Conservation (phyloP, 2,797 vertebrate genomes). For the Halcyon badia region DNA sequence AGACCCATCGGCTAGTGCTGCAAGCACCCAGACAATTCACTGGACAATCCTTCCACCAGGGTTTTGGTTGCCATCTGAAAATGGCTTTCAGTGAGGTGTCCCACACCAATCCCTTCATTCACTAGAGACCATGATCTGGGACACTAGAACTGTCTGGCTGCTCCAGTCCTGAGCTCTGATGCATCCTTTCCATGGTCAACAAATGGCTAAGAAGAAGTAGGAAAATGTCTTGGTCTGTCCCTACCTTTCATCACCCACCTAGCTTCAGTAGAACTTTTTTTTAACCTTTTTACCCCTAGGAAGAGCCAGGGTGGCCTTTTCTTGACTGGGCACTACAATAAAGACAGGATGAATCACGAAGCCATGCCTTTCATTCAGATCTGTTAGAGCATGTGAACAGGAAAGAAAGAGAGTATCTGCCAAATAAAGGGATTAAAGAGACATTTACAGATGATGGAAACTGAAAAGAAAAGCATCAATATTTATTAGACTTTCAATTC, state of each 20-base stretch:
- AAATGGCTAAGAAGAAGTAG: background rate
- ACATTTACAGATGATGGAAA: background rate
- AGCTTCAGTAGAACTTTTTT: background rate
- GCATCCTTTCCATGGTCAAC: background rate
- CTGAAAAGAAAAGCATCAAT: background rate
- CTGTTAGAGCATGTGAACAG: background rate
- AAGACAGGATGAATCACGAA: background rate
- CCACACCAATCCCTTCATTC: background rate
- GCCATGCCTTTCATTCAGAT: background rate
- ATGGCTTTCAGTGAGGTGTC: background rate
- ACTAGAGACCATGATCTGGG: background rate
- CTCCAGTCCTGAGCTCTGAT: background rate
- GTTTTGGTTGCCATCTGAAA: background rate
- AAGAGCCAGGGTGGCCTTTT: background rate
- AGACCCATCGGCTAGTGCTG: background rate
- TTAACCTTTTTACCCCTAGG: background rate
- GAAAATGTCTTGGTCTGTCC: background rate
- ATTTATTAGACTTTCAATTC: background rate
- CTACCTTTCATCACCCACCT: background rate
- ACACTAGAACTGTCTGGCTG: background rate
- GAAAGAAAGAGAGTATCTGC: background rate
- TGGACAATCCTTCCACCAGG: background rate
- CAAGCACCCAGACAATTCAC: background rate
- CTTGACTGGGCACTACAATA: background rate
- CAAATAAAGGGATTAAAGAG: background rate